These are phyloP conservation scores for Acanthosepion lycidas DNA, from an alignment of 2,888 invertebrate species.

Conservation along the genomic window DNA sequence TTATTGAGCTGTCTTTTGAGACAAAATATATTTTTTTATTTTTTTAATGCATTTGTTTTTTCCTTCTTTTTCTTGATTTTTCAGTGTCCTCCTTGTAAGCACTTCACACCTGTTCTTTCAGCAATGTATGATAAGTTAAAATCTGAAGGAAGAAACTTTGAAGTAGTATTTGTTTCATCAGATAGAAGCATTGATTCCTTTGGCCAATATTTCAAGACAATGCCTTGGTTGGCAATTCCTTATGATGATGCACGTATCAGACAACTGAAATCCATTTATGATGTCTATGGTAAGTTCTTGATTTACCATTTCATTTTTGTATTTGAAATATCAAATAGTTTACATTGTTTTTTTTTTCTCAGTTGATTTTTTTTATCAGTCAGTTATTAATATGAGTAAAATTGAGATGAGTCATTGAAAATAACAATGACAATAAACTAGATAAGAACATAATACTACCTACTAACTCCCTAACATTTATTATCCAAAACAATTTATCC, in stretches of 20 bases:
- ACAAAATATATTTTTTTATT: no score
- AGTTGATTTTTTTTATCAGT: no score
- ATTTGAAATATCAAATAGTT: no score
- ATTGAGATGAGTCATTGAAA: no score
- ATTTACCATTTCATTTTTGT: neutral
- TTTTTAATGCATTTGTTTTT: no score
- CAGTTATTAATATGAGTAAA: no score
- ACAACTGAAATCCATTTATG: slow-evolving; percentile 83
- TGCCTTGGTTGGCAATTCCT: slow-evolving; percentile 85
- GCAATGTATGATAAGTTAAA: slow-evolving; percentile 84
- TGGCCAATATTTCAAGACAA: slow-evolving; percentile 82
- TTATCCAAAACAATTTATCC: no score
- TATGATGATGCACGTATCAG: slow-evolving; percentile 82
- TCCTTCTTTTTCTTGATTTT: slow-evolving; percentile 60
- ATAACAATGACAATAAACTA: no score
- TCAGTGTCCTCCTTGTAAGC: slow-evolving; percentile 90
- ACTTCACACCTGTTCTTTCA: slow-evolving; percentile 86
- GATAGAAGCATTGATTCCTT: slow-evolving; percentile 89
- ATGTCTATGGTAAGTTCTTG: slow-evolving; percentile 81
- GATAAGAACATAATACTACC: no score
- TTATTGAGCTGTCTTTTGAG: no score
- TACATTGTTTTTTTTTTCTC: no score
- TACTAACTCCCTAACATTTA: no score
- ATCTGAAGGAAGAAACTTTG: slow-evolving; percentile 81
- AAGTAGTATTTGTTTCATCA: slow-evolving; percentile 89